Base-by-base conservation (phyloP, 2,888 invertebrate species). In the Zaprionus obscuricornis region DNA sequence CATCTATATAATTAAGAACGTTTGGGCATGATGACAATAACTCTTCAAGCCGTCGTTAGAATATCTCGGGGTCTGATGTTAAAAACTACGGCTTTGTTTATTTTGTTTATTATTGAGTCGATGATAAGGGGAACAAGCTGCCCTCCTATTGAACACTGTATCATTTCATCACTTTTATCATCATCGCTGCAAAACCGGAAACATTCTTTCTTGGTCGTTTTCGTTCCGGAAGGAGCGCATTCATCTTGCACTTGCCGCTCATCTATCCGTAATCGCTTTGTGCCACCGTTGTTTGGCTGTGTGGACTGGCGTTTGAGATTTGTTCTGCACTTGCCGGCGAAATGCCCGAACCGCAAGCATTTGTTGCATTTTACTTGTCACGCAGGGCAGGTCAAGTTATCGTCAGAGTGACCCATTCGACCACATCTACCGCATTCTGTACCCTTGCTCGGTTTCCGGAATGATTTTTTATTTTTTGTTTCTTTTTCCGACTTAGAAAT, bases 391-490 rank as follows among this genome's bases (percentile, higher is more conserved):
- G n/a, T n/a, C n/a, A n/a, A n/a, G n/a, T n/a, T n/a, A n/a, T 16
- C 27, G n/a, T 17, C 27, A 13, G 29, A 31, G 20, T 33, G 45
- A n/a, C 31, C 45, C 24, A 13, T 27, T 4, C 52, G 49, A 11
- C 51, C 62, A 40, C 51, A 56, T 17, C 29, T 39, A 4, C 31
- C 22, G 39, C 29, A 49, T 24, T 40, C 42, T 1, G 18, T 14
- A 13, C 47, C 13, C 16, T 33, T 22, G n/a, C 29, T 36, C 26
- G 50, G 8, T 31, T 36, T 37, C 24, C 47, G 42, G n/a, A n/a
- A n/a, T n/a, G n/a, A n/a, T n/a, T n/a, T n/a, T n/a, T n/a, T n/a
- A n/a, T n/a, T n/a, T 47, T 33, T 39, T 52, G 17, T 31, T 47
- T 33, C 26, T 20, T 11, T 18, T 36, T 57, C 47, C n/a, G 43